Conservation (phyloP, 2,113 vertebrate species). For the Oreochromis niloticus region DNA sequence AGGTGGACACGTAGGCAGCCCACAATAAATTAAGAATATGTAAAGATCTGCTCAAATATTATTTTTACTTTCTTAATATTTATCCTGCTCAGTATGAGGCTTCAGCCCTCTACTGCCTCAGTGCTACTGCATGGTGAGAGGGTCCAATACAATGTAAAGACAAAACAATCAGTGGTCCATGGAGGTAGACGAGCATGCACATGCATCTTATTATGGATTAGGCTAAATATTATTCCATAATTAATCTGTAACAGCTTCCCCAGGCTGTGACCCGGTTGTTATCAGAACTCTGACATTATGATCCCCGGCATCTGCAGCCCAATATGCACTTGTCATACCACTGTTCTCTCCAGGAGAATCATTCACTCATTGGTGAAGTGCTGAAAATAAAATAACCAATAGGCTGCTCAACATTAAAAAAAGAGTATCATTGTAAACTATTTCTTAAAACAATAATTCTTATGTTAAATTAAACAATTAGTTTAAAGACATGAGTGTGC, state of each 20-base stretch:
- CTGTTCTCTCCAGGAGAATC: constrained; percentile 45
- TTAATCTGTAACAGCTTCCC: constrained; percentile 43
- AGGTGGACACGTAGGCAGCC: background rate
- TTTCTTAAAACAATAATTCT: background rate
- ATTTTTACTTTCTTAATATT: background rate
- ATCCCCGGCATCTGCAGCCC: constrained; percentile 73
- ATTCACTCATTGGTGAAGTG: rapidly evolving
- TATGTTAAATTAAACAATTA: background rate
- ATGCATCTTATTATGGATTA: background rate
- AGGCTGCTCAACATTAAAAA: background rate
- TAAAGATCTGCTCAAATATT: background rate
- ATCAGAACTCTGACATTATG: constrained; percentile 73
- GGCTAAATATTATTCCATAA: background rate
- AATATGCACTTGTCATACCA: constrained; percentile 75
- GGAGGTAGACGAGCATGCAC: background rate
- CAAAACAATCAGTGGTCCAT: background rate
- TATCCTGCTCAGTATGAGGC: background rate
- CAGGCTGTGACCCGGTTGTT: constrained; percentile 67
- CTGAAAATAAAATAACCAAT: background rate
- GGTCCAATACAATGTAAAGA: background rate
- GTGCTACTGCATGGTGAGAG: background rate
- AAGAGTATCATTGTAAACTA: background rate
- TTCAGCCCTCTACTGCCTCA: background rate
- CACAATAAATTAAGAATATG: background rate
- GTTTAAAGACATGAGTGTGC: background rate